These are phyloP conservation scores for Enteromius radiatus DNA, from an alignment of 2,797 vertebrate genomes.

Conservation along the genomic window DNA sequence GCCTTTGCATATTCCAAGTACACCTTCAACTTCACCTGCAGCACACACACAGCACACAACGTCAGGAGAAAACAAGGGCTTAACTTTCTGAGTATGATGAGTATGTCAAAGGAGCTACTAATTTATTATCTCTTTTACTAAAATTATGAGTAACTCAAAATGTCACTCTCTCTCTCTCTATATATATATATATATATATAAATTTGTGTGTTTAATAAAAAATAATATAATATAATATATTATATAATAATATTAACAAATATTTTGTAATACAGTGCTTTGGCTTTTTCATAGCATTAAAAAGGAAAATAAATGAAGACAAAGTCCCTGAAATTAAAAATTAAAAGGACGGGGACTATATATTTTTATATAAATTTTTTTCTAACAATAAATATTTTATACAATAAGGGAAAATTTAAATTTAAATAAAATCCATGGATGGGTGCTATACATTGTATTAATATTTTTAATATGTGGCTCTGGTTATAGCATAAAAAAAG, in stretches of 20 bases:
- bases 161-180: not conserved
- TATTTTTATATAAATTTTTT: not conserved
- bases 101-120: not conserved
- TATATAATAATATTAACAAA: too few species aligned
- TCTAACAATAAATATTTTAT: not conserved
- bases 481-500: not conserved
- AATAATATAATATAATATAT: too few species aligned
- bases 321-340: not conserved
- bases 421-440: not conserved
- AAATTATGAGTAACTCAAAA: not conserved
- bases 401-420: not conserved
- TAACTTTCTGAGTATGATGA: not conserved
- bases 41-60: not conserved
- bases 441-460: not conserved
- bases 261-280: not conserved
- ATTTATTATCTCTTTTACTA: not conserved
- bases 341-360: not conserved
- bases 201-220: too few species aligned
- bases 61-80: not conserved
- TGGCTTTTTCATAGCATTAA: not conserved
- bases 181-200: too few species aligned
- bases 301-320: not conserved
- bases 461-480: not conserved
- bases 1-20: slow-evolving; percentile 91
- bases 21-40: slow-evolving; percentile 88